Base-by-base conservation (phyloP, 2,888 invertebrate species). In the Lapara coniferarum region DNA sequence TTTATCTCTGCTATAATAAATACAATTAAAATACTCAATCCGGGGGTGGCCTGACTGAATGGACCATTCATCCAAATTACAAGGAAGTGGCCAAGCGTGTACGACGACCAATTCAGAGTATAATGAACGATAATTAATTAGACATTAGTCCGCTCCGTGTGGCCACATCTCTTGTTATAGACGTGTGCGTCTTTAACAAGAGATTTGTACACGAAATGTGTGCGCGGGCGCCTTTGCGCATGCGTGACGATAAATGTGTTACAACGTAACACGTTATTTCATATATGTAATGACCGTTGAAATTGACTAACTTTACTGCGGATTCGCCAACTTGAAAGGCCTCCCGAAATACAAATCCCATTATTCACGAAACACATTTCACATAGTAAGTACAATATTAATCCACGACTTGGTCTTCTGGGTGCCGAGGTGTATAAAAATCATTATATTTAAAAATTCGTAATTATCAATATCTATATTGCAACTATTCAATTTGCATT, bases 161-260 rank as follows among this genome's bases (percentile, higher is more conserved):
- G 92, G 90, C 85, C 84, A 77, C 73, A 72, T 25, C 25, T 25
- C 25, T 25, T 25, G 25, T 25, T 25, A 25, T 25, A 25, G 25
- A 25, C 25, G 25, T 25, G 25, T 25, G 25, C 76, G 75, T 77
- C 76, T 84, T 84, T 89, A 89, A 88, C 87, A 87, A 86, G 85
- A 89, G 88, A 89, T 89, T 91, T 91, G 91, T 91, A 91, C 89
- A 87, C 86, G 83, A 87, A 89, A 82, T 79, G 71, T 56, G 67
- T 19, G 75, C 63, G 67, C 63, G 85, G 86, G 74, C 84, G 84
- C 91, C 85, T 83, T 84, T 77, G 71, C 19, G 52, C 16, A 19
- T 25, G 0, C 13, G 51, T 57, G 14, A 10, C 30, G 53, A 68
- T 56, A 59, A 68, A 51, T 16, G 55, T 53, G n/a, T 16, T 51